Evolutionary conservation across 2,888 invertebrate genomes (phyloP).

Genomic region (Dichetophora obliterata): DNA sequence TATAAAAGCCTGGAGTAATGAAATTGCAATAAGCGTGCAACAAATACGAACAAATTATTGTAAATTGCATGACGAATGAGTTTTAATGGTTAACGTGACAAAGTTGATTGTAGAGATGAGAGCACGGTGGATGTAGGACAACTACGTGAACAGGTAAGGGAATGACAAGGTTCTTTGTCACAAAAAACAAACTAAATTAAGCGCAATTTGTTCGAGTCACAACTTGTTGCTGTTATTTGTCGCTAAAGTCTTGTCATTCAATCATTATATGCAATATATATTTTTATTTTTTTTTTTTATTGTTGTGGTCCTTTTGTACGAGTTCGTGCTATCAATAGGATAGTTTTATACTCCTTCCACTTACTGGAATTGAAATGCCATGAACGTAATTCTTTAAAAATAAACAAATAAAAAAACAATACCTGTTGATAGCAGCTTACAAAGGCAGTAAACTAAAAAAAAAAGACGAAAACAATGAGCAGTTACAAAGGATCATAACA

Average conservation of each 20-base stretch:
- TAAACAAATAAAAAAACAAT: not conserved
- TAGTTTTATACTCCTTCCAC: not conserved
- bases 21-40: conserved; percentile 52
- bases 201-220: conserved; percentile 22
- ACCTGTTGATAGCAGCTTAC: conserved; percentile 5
- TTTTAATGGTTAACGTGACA: conserved; percentile 45
- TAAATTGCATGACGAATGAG: conserved; percentile 54
- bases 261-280: not conserved
- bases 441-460: not conserved
- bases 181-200: not conserved
- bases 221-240: conserved; percentile 8
- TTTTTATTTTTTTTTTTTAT: not conserved
- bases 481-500: not conserved
- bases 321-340: not conserved
- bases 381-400: conserved; percentile 19
- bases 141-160: not conserved
- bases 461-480: not conserved
- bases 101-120: not conserved
- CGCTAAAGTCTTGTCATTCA: not conserved
- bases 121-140: too few relatives aligned
- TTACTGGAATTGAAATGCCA: conserved; percentile 16
- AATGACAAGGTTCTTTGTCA: not conserved
- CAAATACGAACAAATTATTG: conserved; percentile 52
- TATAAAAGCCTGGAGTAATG: conserved; percentile 36
- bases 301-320: not conserved